phyloP scores from a whole-genome alignment of 2,888 invertebrate genomes.

The Pecten maximus region DNA sequence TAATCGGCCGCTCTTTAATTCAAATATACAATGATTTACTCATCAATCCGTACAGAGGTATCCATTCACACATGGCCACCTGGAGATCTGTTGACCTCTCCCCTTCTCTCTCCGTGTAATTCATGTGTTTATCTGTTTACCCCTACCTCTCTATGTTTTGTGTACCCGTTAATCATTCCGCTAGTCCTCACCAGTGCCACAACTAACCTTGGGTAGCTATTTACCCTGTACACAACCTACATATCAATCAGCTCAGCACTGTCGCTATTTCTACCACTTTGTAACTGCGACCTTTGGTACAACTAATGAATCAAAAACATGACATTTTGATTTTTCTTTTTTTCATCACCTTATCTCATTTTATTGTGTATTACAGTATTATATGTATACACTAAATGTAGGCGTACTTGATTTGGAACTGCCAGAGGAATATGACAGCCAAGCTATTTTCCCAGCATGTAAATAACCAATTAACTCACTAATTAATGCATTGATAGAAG shows the following conservation, averaged over 20 bases:
- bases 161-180: not conserved
- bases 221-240: not conserved
- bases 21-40: conserved; percentile 4
- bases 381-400: too few relatives aligned
- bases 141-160: not conserved
- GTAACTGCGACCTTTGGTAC: not conserved
- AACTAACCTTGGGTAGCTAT: not conserved
- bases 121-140: conserved; percentile 14
- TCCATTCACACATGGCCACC: not conserved
- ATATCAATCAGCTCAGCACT: not conserved
- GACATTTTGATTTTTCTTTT: not conserved
- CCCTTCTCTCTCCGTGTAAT: not conserved
- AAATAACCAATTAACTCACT: too few relatives aligned
- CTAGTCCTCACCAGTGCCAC: not conserved
- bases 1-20: conserved; percentile 24
- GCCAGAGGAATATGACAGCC: too few relatives aligned
- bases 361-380: too few relatives aligned
- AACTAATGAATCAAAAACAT: not conserved
- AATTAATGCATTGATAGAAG: too few relatives aligned
- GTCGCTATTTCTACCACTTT: not conserved
- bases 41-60: not conserved
- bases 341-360: too few relatives aligned
- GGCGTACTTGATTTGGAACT: too few relatives aligned
- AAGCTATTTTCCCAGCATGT: too few relatives aligned
- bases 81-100: not conserved